A percentile compares a stretch with the other conserved stretches of the same genome.
These are phyloP conservation scores for Drosophila gunungcola DNA, from an alignment of 1,140 invertebrate genomes.

Conservation along the genomic window DNA sequence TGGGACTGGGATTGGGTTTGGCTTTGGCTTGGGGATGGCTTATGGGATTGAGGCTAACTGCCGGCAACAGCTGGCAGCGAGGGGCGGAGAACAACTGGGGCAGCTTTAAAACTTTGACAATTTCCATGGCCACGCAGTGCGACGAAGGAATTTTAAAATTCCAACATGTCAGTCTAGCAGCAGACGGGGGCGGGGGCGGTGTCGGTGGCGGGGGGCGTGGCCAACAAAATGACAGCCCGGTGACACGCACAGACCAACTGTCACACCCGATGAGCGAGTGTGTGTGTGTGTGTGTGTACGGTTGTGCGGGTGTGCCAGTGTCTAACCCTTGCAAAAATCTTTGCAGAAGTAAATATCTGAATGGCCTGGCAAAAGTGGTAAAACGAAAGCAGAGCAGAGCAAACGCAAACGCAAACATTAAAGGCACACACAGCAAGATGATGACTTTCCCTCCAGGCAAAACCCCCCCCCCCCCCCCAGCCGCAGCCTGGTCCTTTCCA, in stretches of 20 bases:
- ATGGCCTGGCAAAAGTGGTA: constrained; percentile 54
- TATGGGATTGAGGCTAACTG: constrained; percentile 47
- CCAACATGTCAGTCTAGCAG: constrained; percentile 55
- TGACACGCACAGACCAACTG: constrained; percentile 82
- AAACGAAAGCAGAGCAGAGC: constrained; percentile 22
- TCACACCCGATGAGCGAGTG: constrained; percentile 62
- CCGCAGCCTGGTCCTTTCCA: constrained; percentile 6
- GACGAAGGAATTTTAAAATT: constrained; percentile 78
- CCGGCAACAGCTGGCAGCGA: constrained; percentile 64
- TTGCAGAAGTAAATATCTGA: constrained; percentile 67
- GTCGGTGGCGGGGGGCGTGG: constrained; percentile 58
- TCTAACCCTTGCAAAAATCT: constrained; percentile 75
- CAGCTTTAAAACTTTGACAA: constrained; percentile 77
- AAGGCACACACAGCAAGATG: constrained; percentile 57
- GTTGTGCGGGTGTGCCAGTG: constrained; percentile 15
- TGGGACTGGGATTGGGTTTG: not conserved
- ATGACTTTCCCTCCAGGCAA: constrained; percentile 46
- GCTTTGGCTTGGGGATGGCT: constrained; percentile 3
- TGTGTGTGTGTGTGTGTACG: constrained; percentile 12
- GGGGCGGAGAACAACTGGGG: constrained; percentile 9
- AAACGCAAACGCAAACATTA: constrained; percentile 43
- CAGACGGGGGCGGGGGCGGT: constrained; percentile 20
- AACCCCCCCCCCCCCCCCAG: not conserved
- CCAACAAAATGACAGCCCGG: constrained; percentile 72
- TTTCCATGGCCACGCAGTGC: constrained; percentile 71